phyloP scores from a whole-genome alignment of 1,140 invertebrate genomes.

The Dinoponera quadriceps region DNA sequence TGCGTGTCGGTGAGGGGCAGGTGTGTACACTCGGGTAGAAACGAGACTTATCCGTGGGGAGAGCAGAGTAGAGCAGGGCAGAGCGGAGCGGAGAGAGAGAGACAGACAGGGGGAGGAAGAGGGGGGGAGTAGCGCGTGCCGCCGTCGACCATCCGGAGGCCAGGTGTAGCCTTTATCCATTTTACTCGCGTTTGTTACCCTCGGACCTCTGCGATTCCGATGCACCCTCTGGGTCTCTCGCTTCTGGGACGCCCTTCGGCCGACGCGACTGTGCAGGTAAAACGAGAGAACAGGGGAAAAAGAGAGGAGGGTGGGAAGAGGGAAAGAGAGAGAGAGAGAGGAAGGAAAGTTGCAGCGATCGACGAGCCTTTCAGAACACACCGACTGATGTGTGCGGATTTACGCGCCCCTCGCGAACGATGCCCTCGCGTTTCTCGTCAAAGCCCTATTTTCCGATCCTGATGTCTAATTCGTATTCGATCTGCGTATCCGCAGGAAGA shows the following conservation, averaged over 20 bases:
- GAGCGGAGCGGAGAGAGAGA: conserved; percentile 59
- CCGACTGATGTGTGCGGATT: conserved; percentile 37
- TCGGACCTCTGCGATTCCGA: conserved; percentile 78
- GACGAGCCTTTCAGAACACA: conserved; percentile 62
- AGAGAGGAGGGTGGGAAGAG: neutral
- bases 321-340: conserved; percentile 11
- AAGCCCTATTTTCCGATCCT: conserved; percentile 10
- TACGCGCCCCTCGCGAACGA: conserved; percentile 32
- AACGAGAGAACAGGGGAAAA: conserved; percentile 2
- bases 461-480: conserved; percentile 33
- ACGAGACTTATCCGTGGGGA: conserved; percentile 61
- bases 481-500: neutral
- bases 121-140: conserved; percentile 80
- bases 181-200: conserved; percentile 81
- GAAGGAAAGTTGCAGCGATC: conserved; percentile 59
- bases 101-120: conserved; percentile 54
- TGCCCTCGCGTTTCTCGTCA: conserved; percentile 37
- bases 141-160: conserved; percentile 84
- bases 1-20: conserved; percentile 82
- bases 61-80: conserved; percentile 52
- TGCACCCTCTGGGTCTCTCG: conserved; percentile 76
- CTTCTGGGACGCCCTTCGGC: conserved; percentile 71
- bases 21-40: conserved; percentile 78
- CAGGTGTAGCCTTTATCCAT: conserved; percentile 84
- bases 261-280: conserved; percentile 47